Percentiles rank a stretch among this genome's conserved stretches.
These are phyloP conservation scores for Hybognathus amarus DNA, from an alignment of 2,797 vertebrate genomes.

Conservation along the genomic window DNA sequence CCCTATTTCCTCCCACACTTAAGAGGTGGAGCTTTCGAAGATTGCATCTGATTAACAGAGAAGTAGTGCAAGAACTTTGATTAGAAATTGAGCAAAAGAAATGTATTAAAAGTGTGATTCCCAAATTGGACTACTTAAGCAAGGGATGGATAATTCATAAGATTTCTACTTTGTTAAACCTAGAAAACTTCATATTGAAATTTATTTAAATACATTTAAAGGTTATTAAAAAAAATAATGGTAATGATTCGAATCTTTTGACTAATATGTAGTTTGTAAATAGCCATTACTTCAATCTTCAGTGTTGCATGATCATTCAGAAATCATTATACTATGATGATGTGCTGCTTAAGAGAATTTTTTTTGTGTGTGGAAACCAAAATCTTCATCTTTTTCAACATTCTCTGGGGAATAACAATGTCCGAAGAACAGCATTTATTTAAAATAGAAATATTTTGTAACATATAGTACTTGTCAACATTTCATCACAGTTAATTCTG, in stretches of 20 bases:
- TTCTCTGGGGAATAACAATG: background rate
- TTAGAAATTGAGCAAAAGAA: background rate
- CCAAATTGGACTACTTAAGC: too few relatives aligned
- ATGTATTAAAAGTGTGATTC: background rate
- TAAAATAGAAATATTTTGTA: too few relatives aligned
- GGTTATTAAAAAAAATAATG: background rate
- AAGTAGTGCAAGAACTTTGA: background rate
- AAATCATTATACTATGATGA: background rate
- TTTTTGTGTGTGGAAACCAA: background rate
- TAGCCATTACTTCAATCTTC: background rate
- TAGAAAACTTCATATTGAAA: background rate
- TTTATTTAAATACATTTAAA: background rate
- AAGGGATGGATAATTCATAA: background rate
- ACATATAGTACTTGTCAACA: too few relatives aligned
- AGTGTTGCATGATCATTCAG: background rate
- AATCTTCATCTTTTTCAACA: background rate
- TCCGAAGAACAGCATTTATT: too few relatives aligned
- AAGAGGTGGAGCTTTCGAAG: constrained; percentile 3
- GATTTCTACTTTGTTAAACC: background rate
- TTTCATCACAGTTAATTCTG: background rate
- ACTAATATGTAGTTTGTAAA: background rate
- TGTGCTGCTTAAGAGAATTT: background rate
- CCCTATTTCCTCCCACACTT: background rate
- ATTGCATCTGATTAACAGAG: background rate
- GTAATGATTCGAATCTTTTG: background rate